phyloP scores from a whole-genome alignment of 2,888 invertebrate species.

The Thalpophila matura region DNA sequence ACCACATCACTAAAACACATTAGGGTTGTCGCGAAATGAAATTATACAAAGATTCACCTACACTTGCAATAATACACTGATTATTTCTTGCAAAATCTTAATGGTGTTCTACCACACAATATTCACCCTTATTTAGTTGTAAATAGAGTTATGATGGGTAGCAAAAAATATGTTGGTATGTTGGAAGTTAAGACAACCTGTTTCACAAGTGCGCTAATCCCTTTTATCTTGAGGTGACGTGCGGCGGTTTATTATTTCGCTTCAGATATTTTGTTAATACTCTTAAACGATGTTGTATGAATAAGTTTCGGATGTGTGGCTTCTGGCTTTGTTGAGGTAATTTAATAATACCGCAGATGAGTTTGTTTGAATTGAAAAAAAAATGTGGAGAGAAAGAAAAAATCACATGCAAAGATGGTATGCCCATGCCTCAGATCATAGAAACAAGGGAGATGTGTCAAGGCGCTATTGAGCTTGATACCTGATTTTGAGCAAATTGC shows the following conservation, averaged over 20 bases:
- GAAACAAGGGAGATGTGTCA: no score
- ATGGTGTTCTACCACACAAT: slow-evolving; percentile 25
- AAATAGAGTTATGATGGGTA: slow-evolving; percentile 36
- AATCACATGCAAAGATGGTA: not conserved
- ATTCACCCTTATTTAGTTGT: slow-evolving; percentile 44
- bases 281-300: slow-evolving; percentile 61
- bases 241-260: slow-evolving; percentile 86
- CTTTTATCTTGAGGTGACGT: slow-evolving; percentile 89
- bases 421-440: no score
- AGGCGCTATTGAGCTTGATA: no score
- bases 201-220: slow-evolving; percentile 84
- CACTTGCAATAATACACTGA: slow-evolving; percentile 86
- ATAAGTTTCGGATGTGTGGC: slow-evolving; percentile 55
- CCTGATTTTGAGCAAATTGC: no score
- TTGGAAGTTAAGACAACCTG: slow-evolving; percentile 79
- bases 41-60: slow-evolving; percentile 86
- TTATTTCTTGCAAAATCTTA: slow-evolving; percentile 75
- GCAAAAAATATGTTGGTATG: slow-evolving; percentile 36
- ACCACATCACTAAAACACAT: slow-evolving; percentile 76
- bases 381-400: not conserved
- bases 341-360: slow-evolving; percentile 25
- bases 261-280: slow-evolving; percentile 82
- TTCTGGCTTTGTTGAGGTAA: slow-evolving; percentile 57
- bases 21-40: slow-evolving; percentile 86
- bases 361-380: slow-evolving; percentile 4